phyloP scores from a whole-genome alignment of 2,113 vertebrate genomes.

The Pseudopodoces humilis region DNA sequence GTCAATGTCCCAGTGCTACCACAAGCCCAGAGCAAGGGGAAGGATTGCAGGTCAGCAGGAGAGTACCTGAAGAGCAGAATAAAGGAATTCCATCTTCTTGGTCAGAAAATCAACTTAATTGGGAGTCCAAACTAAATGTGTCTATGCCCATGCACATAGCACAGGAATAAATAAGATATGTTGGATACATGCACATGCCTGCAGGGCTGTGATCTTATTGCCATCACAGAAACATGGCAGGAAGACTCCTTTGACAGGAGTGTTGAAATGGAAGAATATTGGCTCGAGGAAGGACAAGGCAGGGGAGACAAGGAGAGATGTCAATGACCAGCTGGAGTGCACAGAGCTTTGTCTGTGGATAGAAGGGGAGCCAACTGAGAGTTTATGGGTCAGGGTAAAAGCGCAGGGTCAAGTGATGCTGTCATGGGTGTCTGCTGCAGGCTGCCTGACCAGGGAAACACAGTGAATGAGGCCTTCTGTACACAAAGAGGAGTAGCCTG shows the following conservation, averaged over 20 bases:
- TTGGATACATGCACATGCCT: background rate
- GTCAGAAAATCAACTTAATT: background rate
- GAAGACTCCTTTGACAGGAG: background rate
- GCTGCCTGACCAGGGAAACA: background rate
- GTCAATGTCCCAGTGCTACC: background rate
- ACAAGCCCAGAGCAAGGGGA: background rate
- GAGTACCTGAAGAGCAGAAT: background rate
- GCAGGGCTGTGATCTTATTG: background rate
- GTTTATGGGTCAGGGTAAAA: background rate
- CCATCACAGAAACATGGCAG: background rate
- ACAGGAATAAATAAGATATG: background rate
- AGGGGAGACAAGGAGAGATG: background rate
- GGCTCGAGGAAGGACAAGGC: background rate
- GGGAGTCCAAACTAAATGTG: rapidly evolving
- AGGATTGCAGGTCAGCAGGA: background rate
- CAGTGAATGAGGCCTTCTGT: background rate
- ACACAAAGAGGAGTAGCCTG: background rate
- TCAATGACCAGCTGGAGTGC: background rate
- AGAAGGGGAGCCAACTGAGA: rapidly evolving
- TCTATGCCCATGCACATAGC: rapidly evolving
- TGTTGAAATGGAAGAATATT: background rate
- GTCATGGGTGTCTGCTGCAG: rapidly evolving
- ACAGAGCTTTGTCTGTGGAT: background rate
- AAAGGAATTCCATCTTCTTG: background rate
- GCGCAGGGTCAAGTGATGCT: too few species aligned